These are phyloP conservation scores for Musca vetustissima DNA, from an alignment of 1,140 invertebrate species.

Conservation along the genomic window DNA sequence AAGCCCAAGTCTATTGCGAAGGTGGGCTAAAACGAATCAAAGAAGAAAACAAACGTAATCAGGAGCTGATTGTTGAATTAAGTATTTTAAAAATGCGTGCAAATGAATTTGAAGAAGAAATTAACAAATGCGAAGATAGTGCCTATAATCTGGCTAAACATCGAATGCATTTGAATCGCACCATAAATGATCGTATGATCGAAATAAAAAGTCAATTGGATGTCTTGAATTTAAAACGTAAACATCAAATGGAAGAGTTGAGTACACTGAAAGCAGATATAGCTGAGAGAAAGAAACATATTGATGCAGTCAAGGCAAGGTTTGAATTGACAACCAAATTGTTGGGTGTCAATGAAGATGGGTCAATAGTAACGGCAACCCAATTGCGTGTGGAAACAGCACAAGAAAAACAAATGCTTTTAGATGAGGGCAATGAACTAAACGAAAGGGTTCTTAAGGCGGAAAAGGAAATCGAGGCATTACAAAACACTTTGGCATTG, in stretches of 20 bases:
- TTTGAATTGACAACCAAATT: conserved; percentile 45
- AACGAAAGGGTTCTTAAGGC: conserved; percentile 67
- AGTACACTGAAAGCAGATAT: conserved; percentile 60
- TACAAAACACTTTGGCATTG: conserved; percentile 71
- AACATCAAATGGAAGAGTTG: conserved; percentile 59
- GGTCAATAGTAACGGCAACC: conserved; percentile 60
- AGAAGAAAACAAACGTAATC: conserved; percentile 54
- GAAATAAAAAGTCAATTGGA: conserved; percentile 63
- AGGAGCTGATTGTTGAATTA: conserved; percentile 64
- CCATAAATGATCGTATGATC: conserved; percentile 62
- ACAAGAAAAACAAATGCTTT: conserved; percentile 65
- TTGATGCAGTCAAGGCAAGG: conserved; percentile 61
- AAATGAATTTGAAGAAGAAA: conserved; percentile 60
- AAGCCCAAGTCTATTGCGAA: conserved; percentile 55
- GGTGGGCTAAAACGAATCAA: conserved; percentile 62
- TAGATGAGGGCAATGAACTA: conserved; percentile 66
- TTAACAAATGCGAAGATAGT: conserved; percentile 59
- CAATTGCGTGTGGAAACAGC: conserved; percentile 66
- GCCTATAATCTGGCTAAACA: conserved; percentile 64
- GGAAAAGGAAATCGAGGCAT: conserved; percentile 68
- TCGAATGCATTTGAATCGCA: conserved; percentile 61
- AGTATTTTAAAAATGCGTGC: conserved; percentile 63
- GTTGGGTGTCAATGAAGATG: conserved; percentile 60
- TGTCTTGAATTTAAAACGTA: conserved; percentile 59
- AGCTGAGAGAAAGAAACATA: conserved; percentile 57